Conservation (phyloP, 2,888 invertebrate genomes). For the Stenchaetothrips biformis region DNA sequence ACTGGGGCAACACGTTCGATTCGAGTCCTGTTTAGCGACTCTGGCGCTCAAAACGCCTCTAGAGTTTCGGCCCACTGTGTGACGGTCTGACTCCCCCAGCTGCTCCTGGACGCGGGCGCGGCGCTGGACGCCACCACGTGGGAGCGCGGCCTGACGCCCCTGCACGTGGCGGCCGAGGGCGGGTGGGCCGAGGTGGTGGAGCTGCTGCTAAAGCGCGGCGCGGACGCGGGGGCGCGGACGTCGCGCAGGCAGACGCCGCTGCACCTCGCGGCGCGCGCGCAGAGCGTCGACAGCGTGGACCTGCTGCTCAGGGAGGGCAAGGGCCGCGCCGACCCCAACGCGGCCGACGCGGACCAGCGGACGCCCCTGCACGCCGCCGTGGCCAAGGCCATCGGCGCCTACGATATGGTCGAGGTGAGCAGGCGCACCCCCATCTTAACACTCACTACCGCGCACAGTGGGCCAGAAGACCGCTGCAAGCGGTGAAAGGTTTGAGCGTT, state of each 20-base stretch:
- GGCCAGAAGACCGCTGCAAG: too few species aligned
- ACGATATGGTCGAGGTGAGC: slow-evolving; percentile 64
- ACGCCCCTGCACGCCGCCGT: slow-evolving; percentile 80
- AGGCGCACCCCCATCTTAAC: neutral
- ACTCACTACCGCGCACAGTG: too few species aligned
- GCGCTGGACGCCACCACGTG: slow-evolving; percentile 65
- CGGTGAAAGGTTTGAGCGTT: too few species aligned
- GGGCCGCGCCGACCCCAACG: slow-evolving; percentile 62
- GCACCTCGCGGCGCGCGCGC: slow-evolving; percentile 75
- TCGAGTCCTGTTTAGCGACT: too few species aligned
- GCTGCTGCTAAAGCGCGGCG: slow-evolving; percentile 65
- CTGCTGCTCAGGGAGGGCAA: slow-evolving; percentile 68
- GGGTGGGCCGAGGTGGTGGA: slow-evolving; percentile 78
- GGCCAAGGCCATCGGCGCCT: slow-evolving; percentile 74
- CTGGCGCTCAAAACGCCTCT: too few species aligned
- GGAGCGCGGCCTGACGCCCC: slow-evolving; percentile 69
- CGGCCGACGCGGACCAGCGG: slow-evolving; percentile 73
- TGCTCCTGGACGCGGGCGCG: slow-evolving; percentile 67
- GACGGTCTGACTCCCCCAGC: too few species aligned
- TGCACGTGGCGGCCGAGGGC: slow-evolving; percentile 84
- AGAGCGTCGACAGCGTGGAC: slow-evolving; percentile 77
- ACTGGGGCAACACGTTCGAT: too few species aligned
- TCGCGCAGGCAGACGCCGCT: slow-evolving; percentile 78
- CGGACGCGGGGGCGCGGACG: slow-evolving; percentile 68
- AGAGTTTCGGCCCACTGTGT: slow-evolving; percentile 56